A percentile compares a stretch with the other conserved stretches of the same genome.
Conservation (phyloP, 2,113 vertebrate species). For the Pagrus major region DNA sequence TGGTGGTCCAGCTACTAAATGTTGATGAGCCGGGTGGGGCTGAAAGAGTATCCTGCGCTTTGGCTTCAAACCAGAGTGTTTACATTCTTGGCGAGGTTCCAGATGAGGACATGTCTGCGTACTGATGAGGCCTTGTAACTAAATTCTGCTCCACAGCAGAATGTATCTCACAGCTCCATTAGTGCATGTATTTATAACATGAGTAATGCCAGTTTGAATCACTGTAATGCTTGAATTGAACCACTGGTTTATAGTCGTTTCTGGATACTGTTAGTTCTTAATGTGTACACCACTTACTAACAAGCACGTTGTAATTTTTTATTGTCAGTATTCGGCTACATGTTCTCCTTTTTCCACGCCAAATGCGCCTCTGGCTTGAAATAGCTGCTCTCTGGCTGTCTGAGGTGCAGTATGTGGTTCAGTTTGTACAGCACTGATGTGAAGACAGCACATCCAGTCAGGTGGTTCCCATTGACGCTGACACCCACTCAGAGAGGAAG, state of each 20-base stretch:
- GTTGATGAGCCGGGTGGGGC: conserved; percentile 17
- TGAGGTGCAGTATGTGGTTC: conserved; percentile 2
- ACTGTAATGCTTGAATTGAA: background rate
- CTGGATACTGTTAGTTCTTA: background rate
- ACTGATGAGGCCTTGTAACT: conserved; percentile 22
- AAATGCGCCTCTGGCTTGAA: background rate
- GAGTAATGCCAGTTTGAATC: conserved; percentile 1
- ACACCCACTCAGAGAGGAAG: background rate
- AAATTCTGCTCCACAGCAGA: conserved; percentile 5
- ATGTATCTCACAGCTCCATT: conserved; percentile 4
- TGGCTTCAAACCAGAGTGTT: conserved; percentile 29
- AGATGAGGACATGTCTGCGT: conserved; percentile 24
- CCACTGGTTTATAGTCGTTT: background rate
- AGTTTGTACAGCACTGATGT: background rate
- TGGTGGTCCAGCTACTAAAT: conserved; percentile 56
- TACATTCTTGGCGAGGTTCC: conserved; percentile 46
- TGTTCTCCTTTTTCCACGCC: background rate
- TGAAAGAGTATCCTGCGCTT: conserved; percentile 20
- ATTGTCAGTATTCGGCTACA: background rate
- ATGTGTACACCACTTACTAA: background rate
- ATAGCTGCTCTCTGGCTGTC: background rate
- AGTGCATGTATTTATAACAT: conserved; percentile 32
- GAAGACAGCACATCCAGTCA: conserved; percentile 17
- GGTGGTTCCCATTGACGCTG: background rate
- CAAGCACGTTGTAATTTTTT: background rate